Evolutionary conservation across 2,113 vertebrate species (phyloP).

Genomic region (Bombycilla garrulus): DNA sequence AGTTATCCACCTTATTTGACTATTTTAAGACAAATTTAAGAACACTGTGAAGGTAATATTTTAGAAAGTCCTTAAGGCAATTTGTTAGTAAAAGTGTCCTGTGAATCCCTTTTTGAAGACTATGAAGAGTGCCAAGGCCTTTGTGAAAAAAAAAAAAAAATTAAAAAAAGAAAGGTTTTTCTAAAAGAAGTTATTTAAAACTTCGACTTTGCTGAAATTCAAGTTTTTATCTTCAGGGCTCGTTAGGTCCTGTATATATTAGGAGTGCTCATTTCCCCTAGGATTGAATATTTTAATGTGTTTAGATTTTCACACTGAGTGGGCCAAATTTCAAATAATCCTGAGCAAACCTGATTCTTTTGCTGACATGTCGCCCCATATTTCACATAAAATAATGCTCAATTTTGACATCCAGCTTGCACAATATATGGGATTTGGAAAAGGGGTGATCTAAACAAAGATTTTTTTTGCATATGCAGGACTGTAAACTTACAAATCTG

Average conservation of each 20-base stretch:
- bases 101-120: constrained; percentile 2
- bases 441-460: not conserved
- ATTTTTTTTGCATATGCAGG: not conserved
- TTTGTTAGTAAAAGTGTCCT: constrained; percentile 43
- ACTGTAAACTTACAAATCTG: not conserved
- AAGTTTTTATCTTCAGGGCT: not conserved
- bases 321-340: not conserved
- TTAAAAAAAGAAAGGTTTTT: not conserved
- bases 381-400: not conserved
- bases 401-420: not conserved
- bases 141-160: not conserved
- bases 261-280: not conserved
- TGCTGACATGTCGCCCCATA: not conserved
- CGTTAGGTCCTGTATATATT: not conserved
- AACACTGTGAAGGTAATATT: constrained; percentile 39
- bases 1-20: constrained; percentile 54
- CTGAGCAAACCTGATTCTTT: not conserved
- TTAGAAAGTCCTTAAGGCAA: constrained; percentile 41
- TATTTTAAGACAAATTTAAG: constrained; percentile 56
- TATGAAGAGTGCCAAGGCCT: not conserved
- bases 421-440: not conserved
- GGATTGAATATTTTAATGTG: not conserved
- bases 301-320: constrained; percentile 43
- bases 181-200: not conserved
- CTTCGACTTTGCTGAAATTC: not conserved